Evolutionary conservation across 1,140 invertebrate species (phyloP).

Genomic region (Drosophila nannoptera): DNA sequence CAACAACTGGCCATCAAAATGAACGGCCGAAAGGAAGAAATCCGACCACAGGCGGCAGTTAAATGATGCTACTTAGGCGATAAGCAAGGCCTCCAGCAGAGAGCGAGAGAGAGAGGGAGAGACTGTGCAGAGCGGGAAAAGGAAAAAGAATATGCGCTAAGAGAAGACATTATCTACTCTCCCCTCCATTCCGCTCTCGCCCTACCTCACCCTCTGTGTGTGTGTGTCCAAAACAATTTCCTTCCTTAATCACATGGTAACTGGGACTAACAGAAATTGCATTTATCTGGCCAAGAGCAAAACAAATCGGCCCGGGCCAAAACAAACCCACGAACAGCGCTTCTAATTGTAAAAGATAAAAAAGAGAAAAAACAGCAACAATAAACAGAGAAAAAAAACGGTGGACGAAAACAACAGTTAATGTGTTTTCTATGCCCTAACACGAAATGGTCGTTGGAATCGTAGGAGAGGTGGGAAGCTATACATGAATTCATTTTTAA

Average conservation of each 20-base stretch:
- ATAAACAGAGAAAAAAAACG: constrained; percentile 22
- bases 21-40: constrained; percentile 27
- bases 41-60: constrained; percentile 62
- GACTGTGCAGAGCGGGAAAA: background rate
- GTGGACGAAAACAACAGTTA: constrained; percentile 61
- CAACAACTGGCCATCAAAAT: constrained; percentile 35
- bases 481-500: background rate
- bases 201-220: constrained; percentile 63
- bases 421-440: constrained; percentile 27
- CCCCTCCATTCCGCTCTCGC: constrained; percentile 33
- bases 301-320: constrained; percentile 55
- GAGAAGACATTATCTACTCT: constrained; percentile 8
- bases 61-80: constrained; percentile 72
- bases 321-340: constrained; percentile 55
- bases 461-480: background rate
- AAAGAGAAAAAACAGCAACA: constrained; percentile 37
- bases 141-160: constrained; percentile 23
- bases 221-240: constrained; percentile 78
- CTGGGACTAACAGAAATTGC: constrained; percentile 59
- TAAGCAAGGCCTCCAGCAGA: constrained; percentile 51
- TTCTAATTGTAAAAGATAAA: constrained; percentile 76
- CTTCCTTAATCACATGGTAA: constrained; percentile 78
- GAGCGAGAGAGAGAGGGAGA: background rate
- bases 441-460: background rate
- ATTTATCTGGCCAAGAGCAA: constrained; percentile 65